Base-by-base conservation (phyloP, 2,113 vertebrate species). In the Brachypodius melanocephalos region DNA sequence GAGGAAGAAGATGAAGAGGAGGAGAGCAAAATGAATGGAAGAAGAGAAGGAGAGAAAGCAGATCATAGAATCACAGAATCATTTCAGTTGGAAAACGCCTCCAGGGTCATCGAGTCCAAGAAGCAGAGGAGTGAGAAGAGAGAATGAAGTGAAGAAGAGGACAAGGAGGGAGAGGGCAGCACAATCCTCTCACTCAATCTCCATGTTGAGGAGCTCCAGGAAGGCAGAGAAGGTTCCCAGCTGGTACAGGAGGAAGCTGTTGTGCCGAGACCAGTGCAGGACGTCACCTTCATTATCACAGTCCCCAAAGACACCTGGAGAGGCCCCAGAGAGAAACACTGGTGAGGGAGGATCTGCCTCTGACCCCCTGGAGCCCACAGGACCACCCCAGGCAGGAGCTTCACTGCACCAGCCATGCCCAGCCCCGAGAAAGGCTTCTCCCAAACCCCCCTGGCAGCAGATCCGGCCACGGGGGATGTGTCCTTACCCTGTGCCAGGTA, bases 151-250 rank as follows among this genome's bases (percentile, higher is more conserved):
- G 31, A 66, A 57, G 29, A 40, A 26, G 29, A 51, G 12, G 19
- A 43, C 4, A 5, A 13, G 24, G 51, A 76, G 17, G 29, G 9
- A 2, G n/a, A 57, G 59, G 74, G 36, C 84, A 74, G 46, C 0
- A 28, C 1, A 3, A 14, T 58, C 13, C 55, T 74, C 98, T 98
- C 95, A 99, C 99, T 99, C 99, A 0, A 99, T 99, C 97, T 99
- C 99, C 99, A 99, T 99, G 98, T 98, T 99, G 79, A 99, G 99
- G 20, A 99, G 98, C 96, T 99, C 99, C 98, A 99, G 98, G 96
- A 99, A 98, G 18, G 99, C 98, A 0, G 98, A 98, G 97, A 99
- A 99, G 79, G 99, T 99, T 48, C 99, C 99, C 99, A 99, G 99
- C 91, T 98, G 98, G 77, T 99, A 99, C 24, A 99, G 98, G 43